Base-by-base conservation (phyloP, 2,888 invertebrate species). In the Elmis aenea region DNA sequence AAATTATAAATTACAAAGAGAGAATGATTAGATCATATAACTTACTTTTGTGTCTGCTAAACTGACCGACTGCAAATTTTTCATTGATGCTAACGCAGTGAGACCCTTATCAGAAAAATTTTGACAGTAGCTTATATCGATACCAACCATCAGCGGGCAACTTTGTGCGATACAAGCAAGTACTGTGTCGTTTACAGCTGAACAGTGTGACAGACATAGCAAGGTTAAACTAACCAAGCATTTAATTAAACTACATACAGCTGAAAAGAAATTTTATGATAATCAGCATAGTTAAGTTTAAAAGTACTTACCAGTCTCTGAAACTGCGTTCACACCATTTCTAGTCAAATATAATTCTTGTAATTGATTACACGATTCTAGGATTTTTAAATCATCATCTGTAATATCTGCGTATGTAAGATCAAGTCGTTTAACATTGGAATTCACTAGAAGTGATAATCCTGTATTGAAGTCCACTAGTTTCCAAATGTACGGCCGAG, bases 121-220 rank as follows among this genome's bases (percentile, higher is more conserved):
- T 23, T 12, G 30, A 45, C 62, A 66, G 13, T 71, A 65, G 13
- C 70, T 69, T 13, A 76, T 50, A 55, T 75, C 71, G 26, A 77
- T 54, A 0, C 61, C 58, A 44, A 66, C 61, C 20, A 78, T 46
- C 24, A 71, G 65, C 3, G 58, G 52, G 45, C 76, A 77, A 9
- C 65, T 59, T 41, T 67, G 65, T 0, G 72, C 70, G 3, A 81
- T 54, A 26, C 63, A 66, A 47, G 69, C 68, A 39, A 81, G 37
- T 12, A 77, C 70, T 1, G 66, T 59, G 50, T 81, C 74, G 1
- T 68, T 71, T 11, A 81, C 70, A 33, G 67, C 55, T 37, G 39
- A 38, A 42, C 64, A 65, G 33, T 59, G 48, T 11, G 50, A 44
- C 9, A 66, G 38, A 34, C 55, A 49, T 15, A 69, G 42, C 10